A percentile compares a stretch with the other conserved stretches of the same genome.
Evolutionary conservation across 2,888 invertebrate species (phyloP).

Genomic region (Lypha dubia): DNA sequence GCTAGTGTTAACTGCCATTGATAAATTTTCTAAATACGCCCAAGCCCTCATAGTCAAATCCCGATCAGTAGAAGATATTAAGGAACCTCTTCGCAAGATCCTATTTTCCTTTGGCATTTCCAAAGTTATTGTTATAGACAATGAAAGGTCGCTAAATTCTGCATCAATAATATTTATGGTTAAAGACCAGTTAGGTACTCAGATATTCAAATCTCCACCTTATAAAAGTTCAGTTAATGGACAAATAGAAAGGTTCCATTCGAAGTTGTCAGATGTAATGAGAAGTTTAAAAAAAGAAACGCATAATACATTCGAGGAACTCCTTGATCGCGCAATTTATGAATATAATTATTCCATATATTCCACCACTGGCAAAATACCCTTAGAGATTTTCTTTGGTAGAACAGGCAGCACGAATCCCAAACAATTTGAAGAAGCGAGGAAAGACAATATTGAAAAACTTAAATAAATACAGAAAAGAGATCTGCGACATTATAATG

Average conservation of each 20-base stretch:
- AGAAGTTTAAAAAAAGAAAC: no score
- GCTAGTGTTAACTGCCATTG: no score
- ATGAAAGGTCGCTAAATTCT: slow-evolving; percentile 8
- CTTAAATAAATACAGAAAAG: not conserved
- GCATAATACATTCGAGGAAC: no score
- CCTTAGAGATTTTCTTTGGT: slow-evolving; percentile 36
- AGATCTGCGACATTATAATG: slow-evolving; percentile 12
- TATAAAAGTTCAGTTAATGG: slow-evolving; percentile 42
- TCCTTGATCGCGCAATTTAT: no score
- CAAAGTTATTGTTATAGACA: slow-evolving; percentile 11
- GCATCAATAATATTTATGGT: slow-evolving; percentile 8
- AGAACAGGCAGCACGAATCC: slow-evolving; percentile 17
- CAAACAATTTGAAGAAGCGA: slow-evolving; percentile 18
- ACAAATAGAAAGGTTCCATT: no score
- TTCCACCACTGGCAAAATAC: slow-evolving; percentile 26
- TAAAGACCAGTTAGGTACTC: not conserved
- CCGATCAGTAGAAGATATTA: no score
- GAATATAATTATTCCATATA: slow-evolving; percentile 39
- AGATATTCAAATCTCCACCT: slow-evolving; percentile 22
- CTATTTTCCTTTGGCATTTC: no score
- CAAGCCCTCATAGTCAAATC: no score
- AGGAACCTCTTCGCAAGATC: no score
- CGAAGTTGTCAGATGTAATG: slow-evolving; percentile 19
- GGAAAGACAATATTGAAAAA: slow-evolving; percentile 9
- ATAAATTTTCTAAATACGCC: no score